Percentiles rank a stretch among this genome's conserved stretches.
Conservation (phyloP, 2,888 invertebrate genomes). For the Dynastes hyllus region DNA sequence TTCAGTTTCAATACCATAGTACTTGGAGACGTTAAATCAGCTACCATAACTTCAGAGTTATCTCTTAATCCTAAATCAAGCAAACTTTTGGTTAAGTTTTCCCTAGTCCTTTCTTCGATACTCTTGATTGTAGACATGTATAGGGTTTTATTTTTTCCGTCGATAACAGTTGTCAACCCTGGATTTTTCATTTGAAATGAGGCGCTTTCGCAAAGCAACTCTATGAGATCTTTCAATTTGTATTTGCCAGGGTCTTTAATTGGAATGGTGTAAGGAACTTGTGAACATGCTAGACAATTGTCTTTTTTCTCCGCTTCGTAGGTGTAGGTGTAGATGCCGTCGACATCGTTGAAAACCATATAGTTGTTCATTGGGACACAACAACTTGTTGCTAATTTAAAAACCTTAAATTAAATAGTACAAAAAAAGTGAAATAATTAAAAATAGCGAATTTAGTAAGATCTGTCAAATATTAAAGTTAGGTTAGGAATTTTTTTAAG, state of each 20-base stretch:
- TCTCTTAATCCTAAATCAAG: conserved; percentile 88
- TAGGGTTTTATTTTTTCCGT: conserved; percentile 91
- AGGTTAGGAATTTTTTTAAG: background rate
- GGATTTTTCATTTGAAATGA: conserved; percentile 95
- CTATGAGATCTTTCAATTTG: conserved; percentile 87
- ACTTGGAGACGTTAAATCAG: conserved; percentile 92
- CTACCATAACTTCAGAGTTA: conserved; percentile 91
- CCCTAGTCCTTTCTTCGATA: conserved; percentile 91
- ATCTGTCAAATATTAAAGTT: conserved; percentile 11
- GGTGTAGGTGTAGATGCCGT: conserved; percentile 96
- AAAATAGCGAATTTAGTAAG: too few relatives aligned
- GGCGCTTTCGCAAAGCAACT: conserved; percentile 83
- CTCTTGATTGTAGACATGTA: conserved; percentile 95
- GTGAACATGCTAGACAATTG: conserved; percentile 92
- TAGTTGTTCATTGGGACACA: conserved; percentile 94
- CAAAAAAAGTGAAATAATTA: background rate
- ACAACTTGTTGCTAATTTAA: conserved; percentile 96
- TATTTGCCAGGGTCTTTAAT: conserved; percentile 78
- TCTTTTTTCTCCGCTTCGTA: conserved; percentile 92
- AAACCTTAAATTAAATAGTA: conserved; percentile 76
- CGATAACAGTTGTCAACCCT: conserved; percentile 85
- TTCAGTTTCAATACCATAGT: conserved; percentile 85
- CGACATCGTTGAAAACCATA: conserved; percentile 95
- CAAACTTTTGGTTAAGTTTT: conserved; percentile 91
- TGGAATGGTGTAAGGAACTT: conserved; percentile 78